Conservation (phyloP, 2,888 invertebrate genomes). For the Ectobius pallidus region DNA sequence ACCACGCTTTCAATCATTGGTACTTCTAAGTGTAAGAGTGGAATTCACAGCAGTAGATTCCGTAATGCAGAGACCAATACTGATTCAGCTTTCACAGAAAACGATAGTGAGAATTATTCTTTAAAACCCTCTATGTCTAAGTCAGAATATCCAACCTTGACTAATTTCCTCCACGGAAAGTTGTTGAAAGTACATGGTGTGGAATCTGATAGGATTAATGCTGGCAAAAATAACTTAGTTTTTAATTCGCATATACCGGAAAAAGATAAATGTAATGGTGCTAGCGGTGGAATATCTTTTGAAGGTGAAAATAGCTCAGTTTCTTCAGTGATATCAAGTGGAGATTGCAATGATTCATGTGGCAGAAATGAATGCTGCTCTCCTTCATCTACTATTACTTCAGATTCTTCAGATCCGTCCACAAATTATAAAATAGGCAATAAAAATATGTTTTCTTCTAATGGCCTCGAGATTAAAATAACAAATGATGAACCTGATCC, state of each 20-base stretch:
- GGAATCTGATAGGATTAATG: neutral
- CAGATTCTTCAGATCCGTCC: conserved; percentile 25
- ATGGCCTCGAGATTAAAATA: neutral
- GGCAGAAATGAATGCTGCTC: conserved; percentile 34
- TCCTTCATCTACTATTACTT: conserved; percentile 29
- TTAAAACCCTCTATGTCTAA: neutral
- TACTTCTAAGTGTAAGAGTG: neutral
- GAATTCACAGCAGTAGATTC: neutral
- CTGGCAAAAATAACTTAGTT: neutral
- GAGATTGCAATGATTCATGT: conserved; percentile 27
- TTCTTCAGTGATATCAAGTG: conserved; percentile 33
- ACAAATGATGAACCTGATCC: neutral
- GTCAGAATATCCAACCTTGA: neutral
- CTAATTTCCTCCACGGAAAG: neutral
- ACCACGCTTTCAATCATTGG: neutral
- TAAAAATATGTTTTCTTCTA: neutral
- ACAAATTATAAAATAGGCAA: neutral
- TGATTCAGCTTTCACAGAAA: neutral
- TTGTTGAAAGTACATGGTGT: neutral
- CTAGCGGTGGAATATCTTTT: neutral
- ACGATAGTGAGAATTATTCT: neutral
- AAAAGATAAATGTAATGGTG: too few species aligned
- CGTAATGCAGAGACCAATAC: conserved; percentile 20
- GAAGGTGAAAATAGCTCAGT: conserved; percentile 29
- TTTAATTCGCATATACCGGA: neutral